A percentile compares a stretch with the other conserved stretches of the same genome.
phyloP scores from a whole-genome alignment of 2,797 vertebrate species.

The Enoplosus armatus region DNA sequence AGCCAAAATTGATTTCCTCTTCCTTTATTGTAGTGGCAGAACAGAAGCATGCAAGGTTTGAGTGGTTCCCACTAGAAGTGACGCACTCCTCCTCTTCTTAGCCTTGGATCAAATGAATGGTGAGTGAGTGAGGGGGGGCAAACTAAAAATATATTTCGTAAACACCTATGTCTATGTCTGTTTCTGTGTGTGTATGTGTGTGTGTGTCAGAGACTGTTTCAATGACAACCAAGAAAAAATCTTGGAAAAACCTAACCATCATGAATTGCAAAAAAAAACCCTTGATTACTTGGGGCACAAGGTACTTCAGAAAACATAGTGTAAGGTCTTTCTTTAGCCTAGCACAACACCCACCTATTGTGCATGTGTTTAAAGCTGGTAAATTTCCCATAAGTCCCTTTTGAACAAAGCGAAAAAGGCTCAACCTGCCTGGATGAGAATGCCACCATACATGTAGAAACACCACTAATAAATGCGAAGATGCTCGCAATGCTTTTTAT shows the following conservation, averaged over 20 bases:
- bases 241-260: constrained; percentile 22
- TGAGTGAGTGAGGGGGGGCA: constrained; percentile 3
- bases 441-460: constrained; percentile 16
- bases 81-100: constrained; percentile 57
- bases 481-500: constrained; percentile 51
- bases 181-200: neutral
- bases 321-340: neutral
- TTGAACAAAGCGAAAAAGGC: constrained; percentile 16
- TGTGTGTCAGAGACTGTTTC: constrained; percentile 21
- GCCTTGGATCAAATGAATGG: constrained; percentile 72
- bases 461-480: constrained; percentile 49
- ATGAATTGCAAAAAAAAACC: constrained; percentile 13
- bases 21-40: constrained; percentile 56
- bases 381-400: constrained; percentile 40
- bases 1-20: constrained; percentile 72
- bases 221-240: constrained; percentile 28
- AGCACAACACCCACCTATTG: constrained; percentile 27
- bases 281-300: constrained; percentile 26
- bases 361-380: constrained; percentile 42
- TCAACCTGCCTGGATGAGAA: constrained; percentile 16
- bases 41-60: constrained; percentile 56
- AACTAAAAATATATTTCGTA: constrained; percentile 45
- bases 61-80: constrained; percentile 68
- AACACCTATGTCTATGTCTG: constrained; percentile 40
- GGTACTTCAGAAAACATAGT: constrained; percentile 24